Evolutionary conservation across 2,113 vertebrate species (phyloP).

Genomic region (Tetrax tetrax): DNA sequence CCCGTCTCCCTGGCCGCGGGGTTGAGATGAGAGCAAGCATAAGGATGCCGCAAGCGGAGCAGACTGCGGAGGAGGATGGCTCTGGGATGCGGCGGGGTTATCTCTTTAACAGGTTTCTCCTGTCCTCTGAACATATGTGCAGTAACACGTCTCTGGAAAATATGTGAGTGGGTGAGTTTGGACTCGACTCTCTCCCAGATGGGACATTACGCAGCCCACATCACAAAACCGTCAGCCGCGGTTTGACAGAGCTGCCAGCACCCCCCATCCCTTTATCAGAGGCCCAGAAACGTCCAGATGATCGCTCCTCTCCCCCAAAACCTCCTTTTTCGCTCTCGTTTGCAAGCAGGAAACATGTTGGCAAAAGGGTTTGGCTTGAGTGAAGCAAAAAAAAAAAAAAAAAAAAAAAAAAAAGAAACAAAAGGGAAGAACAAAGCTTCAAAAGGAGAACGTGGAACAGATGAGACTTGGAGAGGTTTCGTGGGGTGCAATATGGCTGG

Average conservation of each 20-base stretch:
- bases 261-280: conserved; percentile 16
- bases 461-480: background rate
- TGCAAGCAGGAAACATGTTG: background rate
- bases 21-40: background rate
- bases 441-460: background rate
- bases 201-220: conserved; percentile 46
- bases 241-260: conserved; percentile 38
- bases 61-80: background rate
- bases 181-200: conserved; percentile 40
- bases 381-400: background rate
- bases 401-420: background rate
- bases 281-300: conserved; percentile 20
- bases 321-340: background rate
- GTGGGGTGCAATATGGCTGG: background rate
- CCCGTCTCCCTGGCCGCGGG: accelerated
- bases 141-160: conserved; percentile 38
- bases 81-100: background rate
- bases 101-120: conserved; percentile 47
- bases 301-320: background rate
- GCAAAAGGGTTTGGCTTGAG: background rate
- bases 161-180: conserved; percentile 64
- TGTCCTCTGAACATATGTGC: conserved; percentile 44
- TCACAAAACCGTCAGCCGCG: conserved; percentile 9
- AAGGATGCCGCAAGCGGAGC: background rate
- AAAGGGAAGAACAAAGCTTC: background rate